Base-by-base conservation (phyloP, 2,888 invertebrate genomes). In the Dolomedes plantarius region DNA sequence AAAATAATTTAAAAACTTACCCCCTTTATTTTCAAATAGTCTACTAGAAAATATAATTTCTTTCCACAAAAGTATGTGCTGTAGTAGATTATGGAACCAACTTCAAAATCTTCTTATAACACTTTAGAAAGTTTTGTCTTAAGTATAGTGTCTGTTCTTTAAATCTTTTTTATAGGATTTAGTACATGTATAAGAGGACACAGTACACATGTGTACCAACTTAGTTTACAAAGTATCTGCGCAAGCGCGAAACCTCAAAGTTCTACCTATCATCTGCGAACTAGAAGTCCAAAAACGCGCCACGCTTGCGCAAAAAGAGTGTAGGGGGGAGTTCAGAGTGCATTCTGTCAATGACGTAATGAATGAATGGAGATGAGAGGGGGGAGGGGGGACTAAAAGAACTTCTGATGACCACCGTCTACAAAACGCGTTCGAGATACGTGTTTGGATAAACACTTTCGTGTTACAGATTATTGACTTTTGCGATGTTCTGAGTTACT, bases 251-350 rank as follows among this genome's bases (percentile, higher is more conserved):
- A 85, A 72, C 67, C 39, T 36, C 13, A n/a, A 62, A 77, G 56
- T 77, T 73, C 73, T 85, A 85, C 83, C 83, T 85, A 85, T 77
- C 77, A 85, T 77, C 83, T 77, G 75, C 83, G 67, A 77, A 69
- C 62, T 64, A 27, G n/a, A 29, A 36, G 56, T 56, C 56, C 23
- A 56, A 69, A 69, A 69, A 36, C 75, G 69, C 69, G 81, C 69
- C 50, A 50, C 36, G 77, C 83, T 56, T 65, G 83, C 77, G 81
- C 81, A 67, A 29, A n/a, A 32, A 46, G 16, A 11, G 64, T 11
- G 74, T n/a, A 46, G 68, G 68, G 50, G 72, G 71, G 50, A 65
- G 31, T 62, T 74, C 41, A 75, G 62, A 69, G 56, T 41, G 50
- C 62, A 69, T 31, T 27, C 69, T 69, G n/a, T 69, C 62, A 75